Conservation (phyloP, 2,888 invertebrate species). For the Diadegma fenestrale region DNA sequence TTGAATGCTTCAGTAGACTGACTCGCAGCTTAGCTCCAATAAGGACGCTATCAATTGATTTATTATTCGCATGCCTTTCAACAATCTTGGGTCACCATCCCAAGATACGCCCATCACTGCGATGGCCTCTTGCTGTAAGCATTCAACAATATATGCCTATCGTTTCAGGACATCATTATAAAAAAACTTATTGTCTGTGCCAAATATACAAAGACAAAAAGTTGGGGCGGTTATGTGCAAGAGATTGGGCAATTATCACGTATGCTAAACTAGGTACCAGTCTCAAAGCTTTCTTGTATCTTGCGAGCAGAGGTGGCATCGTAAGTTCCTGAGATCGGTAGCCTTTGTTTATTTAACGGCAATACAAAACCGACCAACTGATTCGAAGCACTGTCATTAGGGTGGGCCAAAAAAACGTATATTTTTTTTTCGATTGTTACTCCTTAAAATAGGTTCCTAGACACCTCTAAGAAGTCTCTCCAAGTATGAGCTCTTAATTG, state of each 20-base stretch:
- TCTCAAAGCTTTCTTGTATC: constrained; percentile 66
- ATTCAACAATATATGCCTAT: constrained; percentile 68
- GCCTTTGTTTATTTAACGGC: constrained; percentile 67
- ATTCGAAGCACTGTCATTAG: constrained; percentile 54
- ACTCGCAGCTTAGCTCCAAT: neutral
- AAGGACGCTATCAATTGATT: too few species aligned
- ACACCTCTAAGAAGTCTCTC: too few species aligned
- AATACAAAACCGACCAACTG: constrained; percentile 72
- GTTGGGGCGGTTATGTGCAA: constrained; percentile 65
- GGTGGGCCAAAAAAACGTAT: too few species aligned
- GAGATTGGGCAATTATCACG: constrained; percentile 71
- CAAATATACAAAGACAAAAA: constrained; percentile 73
- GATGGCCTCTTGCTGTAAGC: constrained; percentile 67
- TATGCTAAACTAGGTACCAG: constrained; percentile 67
- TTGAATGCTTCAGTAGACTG: constrained; percentile 44
- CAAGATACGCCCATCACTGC: constrained; percentile 63
- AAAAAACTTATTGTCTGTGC: constrained; percentile 74
- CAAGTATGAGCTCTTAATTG: too few species aligned
- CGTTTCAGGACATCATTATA: constrained; percentile 68
- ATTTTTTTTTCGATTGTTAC: too few species aligned
- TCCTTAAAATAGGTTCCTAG: too few species aligned
- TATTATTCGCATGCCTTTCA: neutral
- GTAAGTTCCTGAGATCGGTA: constrained; percentile 66
- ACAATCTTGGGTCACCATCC: neutral
- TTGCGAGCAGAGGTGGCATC: constrained; percentile 65